These are phyloP conservation scores for Penaeus chinensis DNA, from an alignment of 1,140 invertebrate genomes.

Conservation along the genomic window DNA sequence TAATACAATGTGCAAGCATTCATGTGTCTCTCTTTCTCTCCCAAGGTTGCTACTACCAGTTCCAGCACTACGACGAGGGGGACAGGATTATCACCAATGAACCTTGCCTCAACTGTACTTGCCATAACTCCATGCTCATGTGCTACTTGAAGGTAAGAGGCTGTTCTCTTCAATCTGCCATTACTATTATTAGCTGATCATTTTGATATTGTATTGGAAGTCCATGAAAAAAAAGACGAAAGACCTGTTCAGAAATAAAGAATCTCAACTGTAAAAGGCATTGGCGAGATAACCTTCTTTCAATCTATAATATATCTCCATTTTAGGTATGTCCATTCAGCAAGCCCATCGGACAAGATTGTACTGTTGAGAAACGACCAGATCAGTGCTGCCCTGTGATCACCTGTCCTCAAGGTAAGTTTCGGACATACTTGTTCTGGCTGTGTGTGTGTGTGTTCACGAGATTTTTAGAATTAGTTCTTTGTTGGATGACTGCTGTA, in stretches of 20 bases:
- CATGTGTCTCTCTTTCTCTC: not conserved
- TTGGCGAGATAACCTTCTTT: too few species aligned
- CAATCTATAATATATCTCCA: not conserved
- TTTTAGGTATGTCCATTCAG: constrained; percentile 87
- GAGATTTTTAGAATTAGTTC: too few species aligned
- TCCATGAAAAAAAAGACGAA: not conserved
- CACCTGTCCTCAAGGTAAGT: constrained; percentile 88
- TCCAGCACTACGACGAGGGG: constrained; percentile 91
- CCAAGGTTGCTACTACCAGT: constrained; percentile 91
- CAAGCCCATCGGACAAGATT: constrained; percentile 91
- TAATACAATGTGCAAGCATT: too few species aligned
- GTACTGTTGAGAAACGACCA: constrained; percentile 86
- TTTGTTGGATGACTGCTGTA: too few species aligned
- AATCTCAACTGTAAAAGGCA: too few species aligned
- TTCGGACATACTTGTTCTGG: too few species aligned
- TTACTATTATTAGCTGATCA: not conserved
- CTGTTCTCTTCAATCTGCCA: not conserved
- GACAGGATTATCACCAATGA: constrained; percentile 94
- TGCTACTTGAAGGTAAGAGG: constrained; percentile 79
- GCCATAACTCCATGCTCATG: constrained; percentile 94
- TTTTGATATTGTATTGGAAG: not conserved
- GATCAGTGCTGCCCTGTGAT: constrained; percentile 94
- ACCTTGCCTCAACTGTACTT: constrained; percentile 94
- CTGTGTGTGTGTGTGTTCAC: too few species aligned
- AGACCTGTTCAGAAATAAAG: too few species aligned